These are phyloP conservation scores for Sphecodes monilicornis DNA, from an alignment of 2,888 invertebrate genomes.

Conservation along the genomic window DNA sequence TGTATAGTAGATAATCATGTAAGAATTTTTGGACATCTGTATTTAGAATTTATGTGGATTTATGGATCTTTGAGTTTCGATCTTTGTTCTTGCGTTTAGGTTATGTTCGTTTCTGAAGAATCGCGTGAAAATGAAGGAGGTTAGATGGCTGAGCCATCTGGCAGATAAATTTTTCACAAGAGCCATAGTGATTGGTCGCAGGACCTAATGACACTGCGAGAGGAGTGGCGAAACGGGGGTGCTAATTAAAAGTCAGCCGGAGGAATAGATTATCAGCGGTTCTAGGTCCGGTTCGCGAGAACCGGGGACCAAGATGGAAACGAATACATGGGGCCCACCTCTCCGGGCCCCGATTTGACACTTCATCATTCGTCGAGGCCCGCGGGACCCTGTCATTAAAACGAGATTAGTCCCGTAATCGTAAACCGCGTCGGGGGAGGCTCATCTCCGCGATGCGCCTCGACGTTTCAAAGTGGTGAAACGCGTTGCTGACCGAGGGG, in stretches of 20 bases:
- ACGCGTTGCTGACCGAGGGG: constrained; percentile 15
- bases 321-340: constrained; percentile 77
- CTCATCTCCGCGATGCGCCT: constrained; percentile 28
- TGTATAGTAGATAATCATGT: no score
- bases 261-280: constrained; percentile 73
- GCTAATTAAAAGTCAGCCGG: constrained; percentile 82
- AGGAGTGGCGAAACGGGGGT: constrained; percentile 71
- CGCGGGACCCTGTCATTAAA: constrained; percentile 83
- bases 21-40: no score
- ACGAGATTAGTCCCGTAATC: constrained; percentile 83
- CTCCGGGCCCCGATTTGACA: constrained; percentile 81
- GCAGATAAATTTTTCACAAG: constrained; percentile 30
- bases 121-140: background rate
- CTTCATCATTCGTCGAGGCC: constrained; percentile 83
- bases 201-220: constrained; percentile 75
- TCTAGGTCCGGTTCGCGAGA: constrained; percentile 11
- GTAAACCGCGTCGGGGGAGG: constrained; percentile 64
- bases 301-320: constrained; percentile 57
- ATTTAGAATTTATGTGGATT: no score
- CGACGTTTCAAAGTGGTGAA: constrained; percentile 54
- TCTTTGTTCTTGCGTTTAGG: no score
- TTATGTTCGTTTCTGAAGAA: background rate
- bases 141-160: constrained; percentile 47
- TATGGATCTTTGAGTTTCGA: no score
- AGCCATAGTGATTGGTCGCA: background rate